Base-by-base conservation (phyloP, 2,888 invertebrate species). In the Macaria liturata region DNA sequence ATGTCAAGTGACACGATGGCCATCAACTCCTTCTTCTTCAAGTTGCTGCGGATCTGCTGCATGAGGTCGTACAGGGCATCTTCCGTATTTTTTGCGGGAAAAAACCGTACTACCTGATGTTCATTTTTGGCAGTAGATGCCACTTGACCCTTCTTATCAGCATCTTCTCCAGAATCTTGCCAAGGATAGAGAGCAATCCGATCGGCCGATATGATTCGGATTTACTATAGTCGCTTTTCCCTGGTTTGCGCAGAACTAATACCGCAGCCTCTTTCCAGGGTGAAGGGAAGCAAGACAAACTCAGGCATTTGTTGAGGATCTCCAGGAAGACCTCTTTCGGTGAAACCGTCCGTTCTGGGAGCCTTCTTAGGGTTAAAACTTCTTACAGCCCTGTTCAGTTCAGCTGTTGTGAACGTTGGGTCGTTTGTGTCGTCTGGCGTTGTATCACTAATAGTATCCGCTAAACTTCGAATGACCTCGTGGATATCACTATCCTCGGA, bases 51-150 rank as follows among this genome's bases (percentile, higher is more conserved):
- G 1, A 8, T 5, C 20, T 9, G 32, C 9, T 32, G 9, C 44
- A 58, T 46, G 59, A 61, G 57, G 58, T 63, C 53, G 48, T 46
- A 30, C 34, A 34, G 34, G 4, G 34, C 34, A 6, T 34, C 34
- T 6, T 34, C 34, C 34, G 34, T 34, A 6, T 34, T 34, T 6
- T 34, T 34, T 34, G 34, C 34, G 34, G 34, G 4, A 34, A 4
- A 34, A 34, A 34, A 34, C 34, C 34, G 6, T 34, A 34, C 34
- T 34, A 6, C 34, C 6, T 34, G 4, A 6, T 4, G 34, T 34
- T 34, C 34, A 6, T 34, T 6, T 34, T 34, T 4, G 34, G 34
- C 34, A 34, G 4, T 6, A 34, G 6, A 34, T 34, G 34, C 34
- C 34, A 34, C 34, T 34, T 34, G 4, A 34, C 34, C 34, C 34